Base-by-base conservation (phyloP, 2,113 vertebrate species). In the Tretioscincus oriximinensis region DNA sequence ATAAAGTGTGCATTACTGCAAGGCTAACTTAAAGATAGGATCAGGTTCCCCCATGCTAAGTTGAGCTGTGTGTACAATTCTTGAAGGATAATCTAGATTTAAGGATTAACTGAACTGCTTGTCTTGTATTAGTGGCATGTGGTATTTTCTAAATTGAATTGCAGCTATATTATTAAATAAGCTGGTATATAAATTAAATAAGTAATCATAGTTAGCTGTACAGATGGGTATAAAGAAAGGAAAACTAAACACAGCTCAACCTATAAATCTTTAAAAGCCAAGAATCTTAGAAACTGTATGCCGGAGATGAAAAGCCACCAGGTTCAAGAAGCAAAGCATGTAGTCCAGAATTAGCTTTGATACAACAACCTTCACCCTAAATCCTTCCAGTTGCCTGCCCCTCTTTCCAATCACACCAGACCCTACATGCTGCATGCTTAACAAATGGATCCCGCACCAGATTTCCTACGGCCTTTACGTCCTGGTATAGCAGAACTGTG, bases 381-480 rank as follows among this genome's bases (percentile, higher is more conserved):
- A 80, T 71, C 21, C 41, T 26, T 21, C 29, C 20, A 26, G 5
- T n/a, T 12, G 7, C 20, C 18, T 73, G 35, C 28, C 45, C n/a
- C 64, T 8, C 49, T 31, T 58, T 29, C 67, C 72, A 73, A n/a
- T 26, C 21, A 47, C 54, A 75, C 45, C 80, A 77, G 31, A 18
- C 29, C 75, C 67, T 0, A 1, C 67, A 78, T 0, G 22, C 58
- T 75, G 22, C 2, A 65, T 2, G 76, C 78, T 45, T 69, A 78
- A 80, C 67, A 10, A 88, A 78, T 68, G 82, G 81, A 86, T 66
- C 84, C 84, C 81, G 20, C 90, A 93, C 89, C 89, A 1, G 54
- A 92, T 85, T 91, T 93, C 81, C 92, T 93, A 83, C 58, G 81
- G 51, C 86, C 88, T 0, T 26, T 58, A 16, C 85, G 87, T 86